Base-by-base conservation (phyloP, 2,113 vertebrate species). In the Chlorodrepanis virens region DNA sequence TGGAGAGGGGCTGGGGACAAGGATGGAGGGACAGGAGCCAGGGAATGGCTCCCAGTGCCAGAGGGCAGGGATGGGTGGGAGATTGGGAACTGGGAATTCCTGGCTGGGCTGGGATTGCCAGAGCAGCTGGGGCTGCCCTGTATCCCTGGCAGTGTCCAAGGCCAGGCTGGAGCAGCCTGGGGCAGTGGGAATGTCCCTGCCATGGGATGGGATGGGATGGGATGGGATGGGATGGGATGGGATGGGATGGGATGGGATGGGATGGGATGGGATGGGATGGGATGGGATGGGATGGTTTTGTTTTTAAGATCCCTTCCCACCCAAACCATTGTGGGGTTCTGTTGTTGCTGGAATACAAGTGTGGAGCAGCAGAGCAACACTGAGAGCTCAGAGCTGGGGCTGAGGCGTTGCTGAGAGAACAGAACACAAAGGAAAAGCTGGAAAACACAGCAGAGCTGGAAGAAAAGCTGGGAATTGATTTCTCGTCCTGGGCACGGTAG, bases 311-410 rank as follows among this genome's bases (percentile, higher is more conserved):
- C n/a, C 4, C n/a, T 35, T 57, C 14, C 63, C 11, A 8, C 21
- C 40, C 31, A 76, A 22, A 15, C 11, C 10, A 33, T 16, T 2
- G 40, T 8, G 8, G 22, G 19, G 16, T 63, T 35, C 49, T 24
- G 28, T 8, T 52, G 0, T 2, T 35, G 39, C 82, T 49, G 6
- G 22, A 39, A 21, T 16, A 1, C 4, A 12, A 8, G 49, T 1
- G 1, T 9, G 40, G 23, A 14, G 2, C 0, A 13, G 61, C 63
- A 49, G 50, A 44, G 9, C 5, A 25, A 1, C 49, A 1, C 11
- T 1, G 33, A 8, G 44, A 54, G 56, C 69, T n/a, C 14, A 0
- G 4, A 21, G 52, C 44, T 11, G 37, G 29, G 37, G 39, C 50
- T 6, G 53, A 28, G 87, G 59, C 61, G 8, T 8, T 68, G 53